Evolutionary conservation across 2,797 vertebrate species (phyloP), one percentile per base, ranked within the genome.

Genomic region (Gephyroberyx darwinii): DNA sequence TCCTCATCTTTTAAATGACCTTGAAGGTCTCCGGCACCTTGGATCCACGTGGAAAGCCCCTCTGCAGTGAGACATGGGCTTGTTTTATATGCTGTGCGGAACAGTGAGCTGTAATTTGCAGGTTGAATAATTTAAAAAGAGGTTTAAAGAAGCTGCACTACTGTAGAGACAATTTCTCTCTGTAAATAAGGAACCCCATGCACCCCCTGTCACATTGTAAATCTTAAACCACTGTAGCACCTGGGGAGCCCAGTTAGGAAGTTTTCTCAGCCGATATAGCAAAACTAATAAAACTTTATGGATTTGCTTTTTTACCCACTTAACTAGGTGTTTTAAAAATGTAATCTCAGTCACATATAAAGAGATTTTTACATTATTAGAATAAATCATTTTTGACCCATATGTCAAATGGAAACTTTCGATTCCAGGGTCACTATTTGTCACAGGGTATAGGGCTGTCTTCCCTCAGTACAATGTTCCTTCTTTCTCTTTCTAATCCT

Each of bases 71-170:
- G 76, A 69, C 70, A 74, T 52, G 48, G 26, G 31, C 26, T 65
- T 79, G 70, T 60, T 90, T 86, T 72, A 83, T 69, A 82, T 83
- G 62, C 64, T 82, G 66, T 53, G 59, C 56, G 69, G 65, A 85
- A 75, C 63, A 43, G 69, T 56, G 61, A 69, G 72, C 80, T 83
- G 70, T 81, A 72, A 74, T 78, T 85, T 75, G 77, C 68, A 53
- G 65, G 74, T 86, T 86, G 59, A 81, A 89, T 88, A 57, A 84
- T 89, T 89, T 74, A 85, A 63, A 52, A 60, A 51, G 71, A 43
- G 37, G 45, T 68, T 58, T 53, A 52, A 74, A 77, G 60, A 69
- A 77, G n/a, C 68, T 69, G 66, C 33, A 41, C 54, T 60, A 50
- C 75, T 61, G 48, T 70, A 65, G 71, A 81, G 3, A 61, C 20